phyloP scores from a whole-genome alignment of 2,113 vertebrate genomes.

The Chloroceryle aenea region DNA sequence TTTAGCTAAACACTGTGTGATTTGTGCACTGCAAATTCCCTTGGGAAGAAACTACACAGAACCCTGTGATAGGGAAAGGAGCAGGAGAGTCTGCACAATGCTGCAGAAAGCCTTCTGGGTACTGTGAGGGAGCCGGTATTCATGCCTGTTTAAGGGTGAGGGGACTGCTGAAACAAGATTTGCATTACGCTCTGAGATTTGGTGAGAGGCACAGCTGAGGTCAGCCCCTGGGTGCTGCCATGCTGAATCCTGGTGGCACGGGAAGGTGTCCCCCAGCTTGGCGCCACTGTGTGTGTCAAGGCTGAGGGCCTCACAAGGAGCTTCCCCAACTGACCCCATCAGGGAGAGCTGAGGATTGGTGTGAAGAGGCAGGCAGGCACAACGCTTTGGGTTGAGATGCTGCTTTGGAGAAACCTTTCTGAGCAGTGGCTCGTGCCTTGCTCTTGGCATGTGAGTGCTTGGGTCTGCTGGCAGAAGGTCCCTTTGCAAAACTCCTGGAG shows the following conservation, averaged over 20 bases:
- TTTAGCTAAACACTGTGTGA: neutral
- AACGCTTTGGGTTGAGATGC: neutral
- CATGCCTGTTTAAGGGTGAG: neutral
- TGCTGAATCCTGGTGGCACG: fast-evolving
- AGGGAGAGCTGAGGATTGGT: neutral
- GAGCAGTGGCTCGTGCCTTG: neutral
- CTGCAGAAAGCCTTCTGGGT: neutral
- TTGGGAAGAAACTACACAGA: neutral
- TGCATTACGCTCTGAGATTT: neutral
- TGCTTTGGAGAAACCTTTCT: neutral
- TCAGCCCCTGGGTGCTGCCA: neutral
- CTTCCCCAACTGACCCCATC: neutral
- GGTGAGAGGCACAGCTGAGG: neutral
- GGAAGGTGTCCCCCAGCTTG: neutral
- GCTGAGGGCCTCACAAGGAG: neutral
- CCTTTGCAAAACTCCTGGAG: neutral
- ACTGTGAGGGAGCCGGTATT: neutral
- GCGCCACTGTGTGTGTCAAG: fast-evolving
- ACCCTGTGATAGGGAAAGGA: neutral
- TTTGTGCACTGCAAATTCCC: neutral
- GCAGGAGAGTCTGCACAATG: neutral
- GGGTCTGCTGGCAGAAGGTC: neutral
- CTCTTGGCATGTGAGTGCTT: fast-evolving
- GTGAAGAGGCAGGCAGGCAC: neutral
- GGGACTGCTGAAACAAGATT: neutral